Base-by-base conservation (phyloP, 2,113 vertebrate genomes). In the Origma solitaria region DNA sequence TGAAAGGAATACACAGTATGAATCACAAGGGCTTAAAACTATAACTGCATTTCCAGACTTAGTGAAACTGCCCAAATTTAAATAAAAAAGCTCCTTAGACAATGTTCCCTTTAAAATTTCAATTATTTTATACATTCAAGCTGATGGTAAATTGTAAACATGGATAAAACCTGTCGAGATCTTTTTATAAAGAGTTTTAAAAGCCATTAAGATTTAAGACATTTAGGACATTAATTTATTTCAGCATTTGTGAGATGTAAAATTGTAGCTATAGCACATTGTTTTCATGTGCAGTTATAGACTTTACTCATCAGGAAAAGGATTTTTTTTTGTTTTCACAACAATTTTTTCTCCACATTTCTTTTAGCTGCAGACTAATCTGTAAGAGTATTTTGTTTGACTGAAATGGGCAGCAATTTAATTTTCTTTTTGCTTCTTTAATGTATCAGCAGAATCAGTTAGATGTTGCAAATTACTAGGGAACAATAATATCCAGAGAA, bases 391-490 rank as follows among this genome's bases (percentile, higher is more conserved):
- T 87, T 97, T 97, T 93, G 40, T 96, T 89, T 94, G 44, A 42
- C 75, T 86, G 80, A 95, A 96, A 96, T 88, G 71, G 82, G 79
- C 71, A 92, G 75, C 75, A 92, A 91, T 95, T 96, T 94, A 91
- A 92, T 94, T 94, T 95, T 85, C 64, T 85, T 88, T 94, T 72
- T 83, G 17, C 33, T 84, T 82, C 83, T 95, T 88, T 94, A 96
- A 89, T 75, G 69, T 80, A 90, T 95, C 87, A 90, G 82, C 51
- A 96, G 60, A 96, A 96, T 90, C 92, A 22, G 90, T 50, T 93
- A 92, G 88, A 95, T 86, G 44, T 54, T 91, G n/a, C 78, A 86
- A 95, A 95, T 77, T 79, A 90, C 71, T 66, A 76, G 92, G 64
- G 37, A 83, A 96, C 91, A 95, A 94, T 92, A 95, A 89, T 87